Percentiles rank a stretch among this genome's conserved stretches.
phyloP scores from a whole-genome alignment of 2,888 invertebrate genomes.

The Rhaphigaster nebulosa region DNA sequence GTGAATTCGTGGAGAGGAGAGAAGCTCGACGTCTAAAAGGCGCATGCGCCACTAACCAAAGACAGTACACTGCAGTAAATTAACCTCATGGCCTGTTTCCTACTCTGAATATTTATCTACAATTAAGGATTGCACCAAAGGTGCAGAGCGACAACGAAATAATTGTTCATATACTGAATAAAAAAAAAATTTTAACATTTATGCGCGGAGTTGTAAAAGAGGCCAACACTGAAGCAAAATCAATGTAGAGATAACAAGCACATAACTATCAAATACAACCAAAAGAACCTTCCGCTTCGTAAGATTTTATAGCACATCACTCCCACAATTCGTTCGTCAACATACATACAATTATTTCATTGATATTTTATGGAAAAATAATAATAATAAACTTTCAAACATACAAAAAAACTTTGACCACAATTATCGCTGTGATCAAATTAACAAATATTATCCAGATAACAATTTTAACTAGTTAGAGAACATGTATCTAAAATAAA shows the following conservation, averaged over 20 bases:
- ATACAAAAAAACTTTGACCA: too few relatives aligned
- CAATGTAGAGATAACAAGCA: background rate
- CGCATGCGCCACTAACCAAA: slow-evolving; percentile 10
- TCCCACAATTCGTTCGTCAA: too few relatives aligned
- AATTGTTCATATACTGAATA: background rate
- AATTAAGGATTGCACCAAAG: background rate
- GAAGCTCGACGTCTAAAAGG: background rate
- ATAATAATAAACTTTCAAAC: too few relatives aligned
- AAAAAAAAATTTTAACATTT: background rate
- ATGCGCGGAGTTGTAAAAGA: background rate
- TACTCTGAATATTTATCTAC: background rate
- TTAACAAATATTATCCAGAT: too few relatives aligned
- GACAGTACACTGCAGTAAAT: slow-evolving; percentile 22
- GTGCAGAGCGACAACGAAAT: background rate
- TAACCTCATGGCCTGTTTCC: slow-evolving; percentile 24
- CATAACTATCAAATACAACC: background rate
- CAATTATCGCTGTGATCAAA: too few relatives aligned
- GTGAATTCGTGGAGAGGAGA: background rate
- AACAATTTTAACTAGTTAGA: too few relatives aligned
- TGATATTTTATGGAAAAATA: too few relatives aligned
- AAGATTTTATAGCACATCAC: background rate
- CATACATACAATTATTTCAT: too few relatives aligned
- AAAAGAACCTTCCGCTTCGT: background rate
- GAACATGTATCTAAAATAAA: too few relatives aligned
- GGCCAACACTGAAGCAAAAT: background rate